phyloP scores from a whole-genome alignment of 1,140 invertebrate genomes.

The Nylanderia fulva region DNA sequence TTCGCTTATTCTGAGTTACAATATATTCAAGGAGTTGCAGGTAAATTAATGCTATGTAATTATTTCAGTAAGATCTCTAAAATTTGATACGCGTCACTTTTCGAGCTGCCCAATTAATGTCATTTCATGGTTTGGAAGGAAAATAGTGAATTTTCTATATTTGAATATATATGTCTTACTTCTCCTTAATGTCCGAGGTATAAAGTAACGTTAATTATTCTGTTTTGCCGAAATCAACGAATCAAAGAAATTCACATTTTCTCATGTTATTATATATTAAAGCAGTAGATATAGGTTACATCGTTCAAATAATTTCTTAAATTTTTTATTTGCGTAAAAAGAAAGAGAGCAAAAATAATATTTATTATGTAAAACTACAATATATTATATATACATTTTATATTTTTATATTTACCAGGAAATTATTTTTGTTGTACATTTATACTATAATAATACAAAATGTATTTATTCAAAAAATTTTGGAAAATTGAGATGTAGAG shows the following conservation, averaged over 20 bases:
- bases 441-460: not conserved
- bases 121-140: conserved; percentile 30
- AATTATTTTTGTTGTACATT: not conserved
- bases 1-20: conserved; percentile 7
- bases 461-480: not conserved
- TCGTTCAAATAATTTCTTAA: no score
- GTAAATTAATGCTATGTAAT: conserved; percentile 22
- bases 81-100: conserved; percentile 38
- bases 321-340: not conserved
- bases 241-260: not conserved
- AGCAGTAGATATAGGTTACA: no score
- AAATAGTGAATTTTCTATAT: conserved; percentile 39
- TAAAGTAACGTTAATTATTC: conserved; percentile 9
- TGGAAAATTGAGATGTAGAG: not conserved
- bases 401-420: not conserved
- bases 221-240: conserved; percentile 1
- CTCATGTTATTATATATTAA: not conserved
- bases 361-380: no score
- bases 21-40: conserved; percentile 22
- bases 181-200: not conserved
- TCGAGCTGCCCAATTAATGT: conserved; percentile 37
- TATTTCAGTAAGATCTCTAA: conserved; percentile 34
- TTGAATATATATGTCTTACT: conserved; percentile 20
- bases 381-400: not conserved
- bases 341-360: not conserved